Base-by-base conservation (phyloP, 2,888 invertebrate genomes). In the Pseudoips prasinana region DNA sequence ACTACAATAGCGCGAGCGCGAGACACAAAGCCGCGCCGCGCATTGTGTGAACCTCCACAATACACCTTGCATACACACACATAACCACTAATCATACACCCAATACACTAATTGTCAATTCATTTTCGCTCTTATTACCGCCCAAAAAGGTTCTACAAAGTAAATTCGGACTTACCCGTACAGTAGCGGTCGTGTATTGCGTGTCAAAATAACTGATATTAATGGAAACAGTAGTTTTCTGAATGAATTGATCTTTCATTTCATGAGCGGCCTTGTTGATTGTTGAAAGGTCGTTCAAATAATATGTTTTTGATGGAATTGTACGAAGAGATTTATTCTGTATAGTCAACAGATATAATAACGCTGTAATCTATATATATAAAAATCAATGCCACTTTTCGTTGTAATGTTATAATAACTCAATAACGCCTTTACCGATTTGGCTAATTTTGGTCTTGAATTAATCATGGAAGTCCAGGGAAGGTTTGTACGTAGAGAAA, bases 11-110 rank as follows among this genome's bases (percentile, higher is more conserved):
- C 69, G 75, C 74, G 77, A 82, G 79, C 72, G 73, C 75, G 71
- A 60, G 72, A 75, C 76, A 86, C 86, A 87, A 86, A 86, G 84
- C 84, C 77, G 66, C 72, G 67, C 69, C 67, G 62, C 67, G 81
- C 73, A 84, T 86, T 85, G 84, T 85, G 72, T 79, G 79, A 80
- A 72, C 74, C 73, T 74, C 66, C 75, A 85, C 86, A 86, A 85
- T 84, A 84, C 79, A 80, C 78, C 81, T 77, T 80, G 79, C 82
- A 79, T 78, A 81, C 73, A 79, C 73, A 73, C 65, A 73, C 67
- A 58, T 49, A 64, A 66, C 69, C 48, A 51, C 39, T 47, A 45
- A 50, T 62, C 49, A 47, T 57, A 46, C 72, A 68, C 58, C 46
- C 62, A 58, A 64, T 56, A 72, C 67, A 73, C 65, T 46, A 37